Conservation (phyloP, 2,888 invertebrate species). For the Limnephilus auricula region DNA sequence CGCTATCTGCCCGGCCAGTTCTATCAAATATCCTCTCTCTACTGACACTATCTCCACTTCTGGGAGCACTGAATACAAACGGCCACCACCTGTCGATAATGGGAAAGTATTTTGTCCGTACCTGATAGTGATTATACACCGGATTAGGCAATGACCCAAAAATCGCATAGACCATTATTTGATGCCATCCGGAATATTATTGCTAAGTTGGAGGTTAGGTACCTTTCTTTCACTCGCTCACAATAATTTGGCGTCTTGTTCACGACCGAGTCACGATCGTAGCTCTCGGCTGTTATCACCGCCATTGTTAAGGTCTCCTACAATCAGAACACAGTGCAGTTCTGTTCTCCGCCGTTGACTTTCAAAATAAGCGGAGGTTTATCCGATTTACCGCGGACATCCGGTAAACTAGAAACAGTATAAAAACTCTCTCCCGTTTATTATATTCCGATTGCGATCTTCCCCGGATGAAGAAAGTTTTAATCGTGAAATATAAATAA, state of each 20-base stretch:
- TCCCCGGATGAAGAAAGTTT: background rate
- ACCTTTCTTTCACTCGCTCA: slow-evolving; percentile 24
- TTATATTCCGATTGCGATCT: background rate
- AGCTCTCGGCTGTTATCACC: slow-evolving; percentile 22
- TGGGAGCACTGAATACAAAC: background rate
- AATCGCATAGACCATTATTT: background rate
- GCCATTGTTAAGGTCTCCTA: slow-evolving; percentile 3
- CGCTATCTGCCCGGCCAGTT: background rate
- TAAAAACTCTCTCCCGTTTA: background rate
- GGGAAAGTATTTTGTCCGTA: background rate
- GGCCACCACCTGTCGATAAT: background rate
- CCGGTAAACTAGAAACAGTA: background rate
- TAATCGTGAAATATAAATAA: background rate
- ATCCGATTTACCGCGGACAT: slow-evolving; percentile 17
- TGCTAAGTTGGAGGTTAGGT: background rate
- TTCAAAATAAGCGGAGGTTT: background rate
- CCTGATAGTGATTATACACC: background rate
- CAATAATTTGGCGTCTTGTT: background rate
- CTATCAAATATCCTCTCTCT: background rate
- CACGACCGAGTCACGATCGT: slow-evolving; percentile 23
- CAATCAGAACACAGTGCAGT: background rate
- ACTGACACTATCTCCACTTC: background rate
- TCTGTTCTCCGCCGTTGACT: background rate
- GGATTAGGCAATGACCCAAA: slow-evolving; percentile 9
- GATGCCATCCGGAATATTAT: slow-evolving; percentile 15